These are phyloP conservation scores for Eulemur mongoz DNA, from an alignment of 2,797 vertebrate genomes.

Conservation along the genomic window DNA sequence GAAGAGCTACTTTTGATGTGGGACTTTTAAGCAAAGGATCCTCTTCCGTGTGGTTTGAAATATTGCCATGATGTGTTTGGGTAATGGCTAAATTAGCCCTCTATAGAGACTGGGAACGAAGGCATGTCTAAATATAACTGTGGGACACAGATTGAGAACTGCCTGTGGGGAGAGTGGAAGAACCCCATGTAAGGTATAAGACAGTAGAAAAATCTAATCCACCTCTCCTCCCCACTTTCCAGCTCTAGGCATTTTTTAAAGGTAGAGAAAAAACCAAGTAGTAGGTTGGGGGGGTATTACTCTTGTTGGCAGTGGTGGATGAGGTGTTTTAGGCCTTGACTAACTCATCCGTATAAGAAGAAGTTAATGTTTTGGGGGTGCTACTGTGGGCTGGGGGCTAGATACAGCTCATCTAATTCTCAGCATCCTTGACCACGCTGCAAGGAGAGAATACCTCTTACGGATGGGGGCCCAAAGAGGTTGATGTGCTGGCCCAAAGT, in stretches of 20 bases:
- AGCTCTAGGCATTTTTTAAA: background rate
- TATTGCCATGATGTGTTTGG: background rate
- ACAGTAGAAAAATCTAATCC: background rate
- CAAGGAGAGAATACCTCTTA: background rate
- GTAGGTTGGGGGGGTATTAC: background rate
- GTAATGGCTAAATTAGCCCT: conserved; percentile 11
- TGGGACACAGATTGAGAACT: background rate
- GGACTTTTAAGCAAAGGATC: background rate
- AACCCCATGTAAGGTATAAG: background rate
- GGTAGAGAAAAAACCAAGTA: background rate
- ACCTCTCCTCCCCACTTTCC: background rate
- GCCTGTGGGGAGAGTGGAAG: background rate
- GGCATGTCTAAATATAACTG: conserved; percentile 30
- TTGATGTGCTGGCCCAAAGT: too few relatives aligned
- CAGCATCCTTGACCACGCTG: background rate
- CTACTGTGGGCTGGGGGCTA: background rate
- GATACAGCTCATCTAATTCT: background rate
- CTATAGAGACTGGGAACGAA: conserved; percentile 29
- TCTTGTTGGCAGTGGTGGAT: background rate
- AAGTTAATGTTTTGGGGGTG: background rate
- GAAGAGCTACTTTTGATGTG: conserved; percentile 27
- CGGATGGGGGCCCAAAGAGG: background rate
- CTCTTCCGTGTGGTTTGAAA: conserved; percentile 34
- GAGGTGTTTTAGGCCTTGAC: background rate
- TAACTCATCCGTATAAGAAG: background rate